Evolutionary conservation across 2,113 vertebrate genomes (phyloP).

Genomic region (Gallinago undulata): DNA sequence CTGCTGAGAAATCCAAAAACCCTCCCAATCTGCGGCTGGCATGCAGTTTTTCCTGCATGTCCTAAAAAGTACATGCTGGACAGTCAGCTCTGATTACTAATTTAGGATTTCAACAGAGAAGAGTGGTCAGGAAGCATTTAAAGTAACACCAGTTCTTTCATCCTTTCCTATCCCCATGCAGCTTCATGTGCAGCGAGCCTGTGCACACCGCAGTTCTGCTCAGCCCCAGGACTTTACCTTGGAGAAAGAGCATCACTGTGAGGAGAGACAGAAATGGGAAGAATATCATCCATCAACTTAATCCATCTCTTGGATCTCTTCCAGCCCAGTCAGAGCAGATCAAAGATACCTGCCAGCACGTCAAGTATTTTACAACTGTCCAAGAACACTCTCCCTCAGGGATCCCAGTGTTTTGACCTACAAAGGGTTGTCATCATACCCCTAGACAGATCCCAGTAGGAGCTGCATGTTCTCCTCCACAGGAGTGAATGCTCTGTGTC

Average conservation of each 20-base stretch:
- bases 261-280: not conserved
- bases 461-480: not conserved
- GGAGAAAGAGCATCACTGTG: not conserved
- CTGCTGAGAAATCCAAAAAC: not conserved
- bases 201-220: rapidly evolving
- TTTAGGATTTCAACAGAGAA: not conserved
- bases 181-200: not conserved
- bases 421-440: not conserved
- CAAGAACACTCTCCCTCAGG: not conserved
- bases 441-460: not conserved
- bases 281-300: not conserved
- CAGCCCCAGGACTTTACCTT: not conserved
- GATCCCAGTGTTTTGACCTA: not conserved
- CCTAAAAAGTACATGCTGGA: not conserved
- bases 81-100: not conserved
- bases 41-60: not conserved
- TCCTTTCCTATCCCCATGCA: not conserved
- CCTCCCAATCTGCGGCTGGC: not conserved
- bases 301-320: not conserved
- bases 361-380: not conserved
- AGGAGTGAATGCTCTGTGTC: not conserved
- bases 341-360: not conserved
- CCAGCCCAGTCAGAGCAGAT: not conserved
- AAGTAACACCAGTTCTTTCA: not conserved
- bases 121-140: not conserved